Evolutionary conservation across 2,113 vertebrate species (phyloP).

Genomic region (Gymnogyps californianus): DNA sequence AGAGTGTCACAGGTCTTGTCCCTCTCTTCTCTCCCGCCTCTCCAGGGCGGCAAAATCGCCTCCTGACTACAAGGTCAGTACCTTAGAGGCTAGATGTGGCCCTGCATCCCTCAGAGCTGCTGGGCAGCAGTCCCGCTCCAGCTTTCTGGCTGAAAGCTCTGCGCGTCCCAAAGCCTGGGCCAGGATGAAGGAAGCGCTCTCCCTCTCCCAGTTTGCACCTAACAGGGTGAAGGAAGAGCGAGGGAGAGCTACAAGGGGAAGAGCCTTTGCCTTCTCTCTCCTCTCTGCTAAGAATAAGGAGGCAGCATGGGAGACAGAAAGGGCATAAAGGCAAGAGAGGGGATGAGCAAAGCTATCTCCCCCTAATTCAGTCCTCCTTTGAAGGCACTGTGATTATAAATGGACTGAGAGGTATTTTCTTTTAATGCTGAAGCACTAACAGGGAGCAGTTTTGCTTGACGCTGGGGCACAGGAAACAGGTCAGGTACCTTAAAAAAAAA

Average conservation of each 20-base stretch:
- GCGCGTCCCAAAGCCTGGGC: rapidly evolving
- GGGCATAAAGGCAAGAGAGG: not conserved
- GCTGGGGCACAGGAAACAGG: not conserved
- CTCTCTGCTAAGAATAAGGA: not conserved
- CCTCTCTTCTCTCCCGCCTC: not conserved
- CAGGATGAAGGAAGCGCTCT: not conserved
- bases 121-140: not conserved
- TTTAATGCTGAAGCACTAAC: not conserved
- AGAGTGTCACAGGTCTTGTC: not conserved
- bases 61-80: not conserved
- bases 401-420: not conserved
- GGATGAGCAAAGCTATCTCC: not conserved
- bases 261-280: not conserved
- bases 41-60: rapidly evolving
- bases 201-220: not conserved
- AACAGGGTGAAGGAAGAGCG: not conserved
- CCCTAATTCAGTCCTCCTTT: not conserved
- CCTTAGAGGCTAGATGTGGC: not conserved
- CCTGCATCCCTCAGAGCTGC: not conserved
- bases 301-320: not conserved
- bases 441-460: not conserved
- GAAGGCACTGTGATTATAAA: not conserved
- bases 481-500: not conserved
- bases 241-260: not conserved
- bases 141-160: not conserved